Base-by-base conservation (phyloP, 2,113 vertebrate species). In the Ranitomeya variabilis region DNA sequence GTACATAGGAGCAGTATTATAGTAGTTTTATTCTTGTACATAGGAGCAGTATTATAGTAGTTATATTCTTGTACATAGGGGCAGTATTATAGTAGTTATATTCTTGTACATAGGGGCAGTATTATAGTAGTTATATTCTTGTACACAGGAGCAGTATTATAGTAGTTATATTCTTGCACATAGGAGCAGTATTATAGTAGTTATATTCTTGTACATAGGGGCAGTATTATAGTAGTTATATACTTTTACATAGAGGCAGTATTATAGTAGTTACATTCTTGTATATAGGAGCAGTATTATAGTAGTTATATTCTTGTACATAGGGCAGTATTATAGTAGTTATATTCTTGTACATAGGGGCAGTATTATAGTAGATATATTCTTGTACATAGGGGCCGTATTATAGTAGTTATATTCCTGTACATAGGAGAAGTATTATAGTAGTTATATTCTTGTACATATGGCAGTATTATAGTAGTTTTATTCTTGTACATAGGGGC, bases 211-310 rank as follows among this genome's bases (percentile, higher is more conserved):
- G 71, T 74, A 74, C 16, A 51, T 74, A 74, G 71, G 62, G 1
- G 71, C 71, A 74, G 71, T 74, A 74, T 74, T 74, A 74, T 74
- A 74, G 71, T 74, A 74, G 71, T 74, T 45, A 74, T 74, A 74
- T 74, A 51, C 37, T 45, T 74, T 37, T 74, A 74, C 16, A 51
- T 74, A 51, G 62, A 4, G n/a, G 71, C 71, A 74, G 71, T 74
- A 74, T 74, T 74, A 74, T 74, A 74, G 71, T 74, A 74, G 71
- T 74, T 45, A 74, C 51, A 74, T 74, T 74, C 37, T 45, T 74
- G 71, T 74, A 74, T 7, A 51, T 74, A 74, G 71, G 62, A 4
- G 71, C 71, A 74, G 71, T 74, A 74, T 74, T 74, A 74, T 74
- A 74, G 71, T 74, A 74, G 71, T 74, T 45, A 74, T 74, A 74